phyloP scores from a whole-genome alignment of 2,797 vertebrate species.

The Notolabrus celidotus region DNA sequence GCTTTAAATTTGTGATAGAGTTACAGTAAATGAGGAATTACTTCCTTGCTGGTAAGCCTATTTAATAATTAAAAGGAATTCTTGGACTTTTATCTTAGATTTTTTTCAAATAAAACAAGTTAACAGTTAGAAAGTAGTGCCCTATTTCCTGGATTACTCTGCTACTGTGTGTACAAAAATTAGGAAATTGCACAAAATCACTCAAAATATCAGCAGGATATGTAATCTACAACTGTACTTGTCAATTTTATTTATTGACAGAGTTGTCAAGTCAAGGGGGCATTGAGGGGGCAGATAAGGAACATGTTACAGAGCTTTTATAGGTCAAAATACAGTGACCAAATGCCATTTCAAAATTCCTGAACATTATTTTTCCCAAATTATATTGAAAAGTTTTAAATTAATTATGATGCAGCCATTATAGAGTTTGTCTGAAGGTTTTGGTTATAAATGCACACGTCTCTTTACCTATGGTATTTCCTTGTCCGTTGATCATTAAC shows the following conservation, averaged over 20 bases:
- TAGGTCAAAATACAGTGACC: neutral
- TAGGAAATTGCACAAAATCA: neutral
- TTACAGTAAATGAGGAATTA: conserved; percentile 14
- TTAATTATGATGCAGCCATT: neutral
- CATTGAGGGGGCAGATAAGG: neutral
- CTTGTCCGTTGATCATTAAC: conserved; percentile 77
- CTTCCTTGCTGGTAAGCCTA: conserved; percentile 1
- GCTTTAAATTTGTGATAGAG: conserved; percentile 7
- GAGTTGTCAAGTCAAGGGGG: conserved; percentile 1
- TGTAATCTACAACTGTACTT: neutral
- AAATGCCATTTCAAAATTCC: neutral
- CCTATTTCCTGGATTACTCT: neutral
- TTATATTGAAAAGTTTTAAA: neutral
- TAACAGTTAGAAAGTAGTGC: neutral
- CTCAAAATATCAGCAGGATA: neutral
- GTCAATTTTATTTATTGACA: conserved; percentile 15
- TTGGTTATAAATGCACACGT: conserved; percentile 10
- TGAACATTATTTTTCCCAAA: neutral
- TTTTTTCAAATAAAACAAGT: neutral
- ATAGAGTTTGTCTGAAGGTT: neutral
- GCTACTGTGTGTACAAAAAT: neutral
- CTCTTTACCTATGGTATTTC: conserved; percentile 44
- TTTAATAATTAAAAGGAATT: neutral
- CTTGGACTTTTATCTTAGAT: neutral
- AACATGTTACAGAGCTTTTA: neutral